A percentile compares a stretch with the other conserved stretches of the same genome.
Conservation (phyloP, 2,797 vertebrate species). For the Crocodylus rhombifer region DNA sequence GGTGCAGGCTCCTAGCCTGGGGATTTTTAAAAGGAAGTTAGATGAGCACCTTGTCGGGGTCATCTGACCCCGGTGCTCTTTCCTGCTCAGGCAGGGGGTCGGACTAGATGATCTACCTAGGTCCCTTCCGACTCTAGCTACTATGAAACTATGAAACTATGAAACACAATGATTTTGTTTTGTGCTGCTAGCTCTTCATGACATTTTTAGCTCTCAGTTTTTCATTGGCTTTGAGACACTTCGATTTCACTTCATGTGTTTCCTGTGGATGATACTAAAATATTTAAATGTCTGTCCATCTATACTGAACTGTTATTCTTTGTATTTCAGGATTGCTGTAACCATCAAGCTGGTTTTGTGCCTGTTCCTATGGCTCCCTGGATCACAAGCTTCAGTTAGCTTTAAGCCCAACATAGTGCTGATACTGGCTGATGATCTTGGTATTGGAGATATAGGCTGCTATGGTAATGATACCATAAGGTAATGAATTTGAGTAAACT, state of each 20-base stretch:
- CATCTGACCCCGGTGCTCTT: too few species aligned
- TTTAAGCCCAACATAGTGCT: conserved; percentile 89
- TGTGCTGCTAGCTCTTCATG: background rate
- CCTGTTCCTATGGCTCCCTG: background rate
- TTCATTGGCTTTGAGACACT: background rate
- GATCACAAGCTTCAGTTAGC: background rate
- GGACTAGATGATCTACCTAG: too few species aligned
- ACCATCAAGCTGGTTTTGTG: background rate
- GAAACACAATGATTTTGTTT: background rate
- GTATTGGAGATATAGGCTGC: conserved; percentile 94
- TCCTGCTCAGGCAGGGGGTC: too few species aligned
- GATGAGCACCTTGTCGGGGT: too few species aligned
- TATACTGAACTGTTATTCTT: background rate
- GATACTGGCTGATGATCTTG: conserved; percentile 92
- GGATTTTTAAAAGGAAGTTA: too few species aligned
- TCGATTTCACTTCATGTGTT: background rate
- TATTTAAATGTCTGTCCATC: too few species aligned
- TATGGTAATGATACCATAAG: conserved; percentile 93
- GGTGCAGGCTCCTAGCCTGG: too few species aligned
- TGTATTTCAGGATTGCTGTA: conserved; percentile 59
- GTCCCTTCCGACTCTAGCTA: too few species aligned
- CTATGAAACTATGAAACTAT: too few species aligned
- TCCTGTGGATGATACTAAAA: background rate
- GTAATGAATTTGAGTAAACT: conserved; percentile 67
- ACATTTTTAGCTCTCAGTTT: background rate